Conservation (phyloP, 1,140 invertebrate species). For the Bombus picipes region DNA sequence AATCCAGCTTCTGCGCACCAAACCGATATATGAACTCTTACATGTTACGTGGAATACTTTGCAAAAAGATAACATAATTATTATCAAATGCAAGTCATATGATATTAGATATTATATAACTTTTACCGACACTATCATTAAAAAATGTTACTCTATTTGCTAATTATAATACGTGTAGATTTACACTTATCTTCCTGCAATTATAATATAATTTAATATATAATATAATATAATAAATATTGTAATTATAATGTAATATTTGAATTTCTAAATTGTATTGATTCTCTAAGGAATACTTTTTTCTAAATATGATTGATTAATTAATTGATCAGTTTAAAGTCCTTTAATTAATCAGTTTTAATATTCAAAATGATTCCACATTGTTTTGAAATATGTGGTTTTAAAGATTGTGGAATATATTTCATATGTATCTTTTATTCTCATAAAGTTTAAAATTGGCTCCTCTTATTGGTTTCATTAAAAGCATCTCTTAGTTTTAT, state of each 20-base stretch:
- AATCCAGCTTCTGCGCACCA: constrained; percentile 68
- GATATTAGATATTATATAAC: background rate
- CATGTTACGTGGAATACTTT: constrained; percentile 6
- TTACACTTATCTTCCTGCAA: background rate
- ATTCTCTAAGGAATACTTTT: too few species aligned
- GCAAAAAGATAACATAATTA: background rate
- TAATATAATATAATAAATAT: too few species aligned
- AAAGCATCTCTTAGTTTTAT: background rate
- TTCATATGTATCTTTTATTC: background rate
- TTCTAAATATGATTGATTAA: too few species aligned
- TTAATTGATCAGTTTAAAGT: too few species aligned
- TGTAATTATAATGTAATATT: background rate
- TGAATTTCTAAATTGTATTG: too few species aligned
- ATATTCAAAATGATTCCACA: too few species aligned
- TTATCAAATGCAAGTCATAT: background rate
- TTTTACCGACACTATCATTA: background rate
- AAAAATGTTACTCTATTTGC: background rate
- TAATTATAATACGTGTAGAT: background rate
- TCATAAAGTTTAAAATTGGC: background rate
- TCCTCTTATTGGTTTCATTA: background rate
- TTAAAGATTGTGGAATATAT: background rate
- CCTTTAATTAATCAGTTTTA: too few species aligned
- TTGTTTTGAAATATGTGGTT: background rate
- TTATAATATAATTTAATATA: background rate
- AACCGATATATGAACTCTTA: constrained; percentile 44